Evolutionary conservation across 2,888 invertebrate species (phyloP).

Genomic region (Cotesia congregata): DNA sequence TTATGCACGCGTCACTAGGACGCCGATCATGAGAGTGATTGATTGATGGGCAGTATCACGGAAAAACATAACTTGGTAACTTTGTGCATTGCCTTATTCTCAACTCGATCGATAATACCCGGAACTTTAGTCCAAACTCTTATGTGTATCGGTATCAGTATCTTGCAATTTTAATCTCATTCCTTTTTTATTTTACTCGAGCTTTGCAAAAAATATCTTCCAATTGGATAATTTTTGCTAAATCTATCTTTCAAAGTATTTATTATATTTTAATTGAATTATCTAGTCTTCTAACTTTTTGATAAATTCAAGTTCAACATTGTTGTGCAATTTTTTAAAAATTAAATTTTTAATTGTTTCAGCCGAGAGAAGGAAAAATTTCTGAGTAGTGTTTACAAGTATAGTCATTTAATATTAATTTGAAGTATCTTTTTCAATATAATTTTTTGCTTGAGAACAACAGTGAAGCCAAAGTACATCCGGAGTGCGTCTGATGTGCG

Average conservation of each 20-base stretch:
- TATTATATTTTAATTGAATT: background rate
- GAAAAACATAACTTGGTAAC: slow-evolving; percentile 33
- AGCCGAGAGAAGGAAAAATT: no score
- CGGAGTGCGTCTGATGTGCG: slow-evolving; percentile 41
- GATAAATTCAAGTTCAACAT: no score
- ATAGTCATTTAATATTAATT: no score
- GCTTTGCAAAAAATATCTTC: background rate
- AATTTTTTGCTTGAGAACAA: slow-evolving; percentile 25
- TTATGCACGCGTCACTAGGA: slow-evolving; percentile 55
- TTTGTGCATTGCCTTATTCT: slow-evolving; percentile 26
- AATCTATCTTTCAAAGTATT: background rate
- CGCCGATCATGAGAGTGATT: slow-evolving; percentile 50
- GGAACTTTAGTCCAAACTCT: slow-evolving; percentile 21
- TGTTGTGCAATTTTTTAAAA: no score
- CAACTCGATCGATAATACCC: slow-evolving; percentile 23
- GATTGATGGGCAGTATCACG: slow-evolving; percentile 46
- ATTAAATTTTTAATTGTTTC: no score
- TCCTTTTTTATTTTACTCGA: background rate
- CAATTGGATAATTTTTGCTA: background rate
- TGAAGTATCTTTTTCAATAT: background rate
- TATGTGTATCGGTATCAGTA: slow-evolving; percentile 7
- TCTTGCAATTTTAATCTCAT: background rate
- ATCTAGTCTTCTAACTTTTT: no score
- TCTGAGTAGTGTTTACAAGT: no score
- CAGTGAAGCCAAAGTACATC: slow-evolving; percentile 31